Conservation (phyloP, 2,888 invertebrate genomes). For the Aspidiotus rigidus region DNA sequence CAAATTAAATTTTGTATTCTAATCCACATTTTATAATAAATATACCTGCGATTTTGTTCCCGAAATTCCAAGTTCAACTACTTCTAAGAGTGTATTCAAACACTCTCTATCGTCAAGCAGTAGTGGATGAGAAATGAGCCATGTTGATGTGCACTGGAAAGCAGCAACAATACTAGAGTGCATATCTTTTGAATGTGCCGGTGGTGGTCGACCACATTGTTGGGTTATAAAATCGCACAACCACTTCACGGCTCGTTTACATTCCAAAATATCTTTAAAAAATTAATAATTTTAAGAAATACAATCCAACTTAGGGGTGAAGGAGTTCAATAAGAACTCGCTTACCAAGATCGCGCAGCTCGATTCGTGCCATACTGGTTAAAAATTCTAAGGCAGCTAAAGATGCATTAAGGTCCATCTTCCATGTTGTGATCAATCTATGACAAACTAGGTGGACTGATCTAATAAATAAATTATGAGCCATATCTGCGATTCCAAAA, state of each 20-base stretch:
- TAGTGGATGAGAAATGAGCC: slow-evolving; percentile 85
- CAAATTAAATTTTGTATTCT: slow-evolving; percentile 8
- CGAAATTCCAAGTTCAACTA: slow-evolving; percentile 93
- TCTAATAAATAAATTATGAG: slow-evolving; percentile 79
- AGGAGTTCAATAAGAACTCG: too few relatives aligned
- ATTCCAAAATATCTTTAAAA: slow-evolving; percentile 51
- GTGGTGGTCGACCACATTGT: slow-evolving; percentile 90
- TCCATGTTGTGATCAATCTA: slow-evolving; percentile 90
- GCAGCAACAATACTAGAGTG: slow-evolving; percentile 92
- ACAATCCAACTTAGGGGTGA: not conserved
- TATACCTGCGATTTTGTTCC: slow-evolving; percentile 68
- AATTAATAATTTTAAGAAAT: not conserved
- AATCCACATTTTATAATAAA: not conserved
- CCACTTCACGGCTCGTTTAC: slow-evolving; percentile 90
- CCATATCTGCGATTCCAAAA: slow-evolving; percentile 55
- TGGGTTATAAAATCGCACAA: slow-evolving; percentile 95
- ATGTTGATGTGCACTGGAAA: slow-evolving; percentile 80
- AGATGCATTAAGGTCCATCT: slow-evolving; percentile 86
- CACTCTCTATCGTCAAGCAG: slow-evolving; percentile 85
- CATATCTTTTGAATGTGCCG: slow-evolving; percentile 82
- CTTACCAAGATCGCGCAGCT: slow-evolving; percentile 77
- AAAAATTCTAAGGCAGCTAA: slow-evolving; percentile 86
- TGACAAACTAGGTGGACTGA: slow-evolving; percentile 91
- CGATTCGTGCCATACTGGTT: slow-evolving; percentile 80
- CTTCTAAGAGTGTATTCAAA: slow-evolving; percentile 85